A percentile compares a stretch with the other conserved stretches of the same genome.
Evolutionary conservation across 2,113 vertebrate species (phyloP).

Genomic region (Halcyon malimbica): DNA sequence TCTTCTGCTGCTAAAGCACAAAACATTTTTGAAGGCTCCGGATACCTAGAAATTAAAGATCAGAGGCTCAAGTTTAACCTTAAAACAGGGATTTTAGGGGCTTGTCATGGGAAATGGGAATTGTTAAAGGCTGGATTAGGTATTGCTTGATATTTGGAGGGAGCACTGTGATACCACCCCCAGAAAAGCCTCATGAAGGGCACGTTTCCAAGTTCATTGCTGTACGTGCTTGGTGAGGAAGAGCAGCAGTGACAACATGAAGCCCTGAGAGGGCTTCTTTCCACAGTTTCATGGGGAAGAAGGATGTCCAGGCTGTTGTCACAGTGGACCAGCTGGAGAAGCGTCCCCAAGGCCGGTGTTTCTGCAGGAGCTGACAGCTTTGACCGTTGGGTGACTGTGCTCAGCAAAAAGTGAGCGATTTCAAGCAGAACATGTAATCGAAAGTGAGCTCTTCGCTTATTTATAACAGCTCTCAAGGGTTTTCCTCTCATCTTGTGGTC

Average conservation of each 20-base stretch:
- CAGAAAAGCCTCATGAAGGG: neutral
- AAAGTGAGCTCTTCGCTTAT: neutral
- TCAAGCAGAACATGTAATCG: neutral
- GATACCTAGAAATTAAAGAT: neutral
- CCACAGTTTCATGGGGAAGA: neutral
- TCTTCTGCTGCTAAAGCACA: neutral
- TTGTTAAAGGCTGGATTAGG: neutral
- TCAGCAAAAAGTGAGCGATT: neutral
- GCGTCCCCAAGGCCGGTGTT: neutral
- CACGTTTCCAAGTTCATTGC: fast-evolving
- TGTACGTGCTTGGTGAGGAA: neutral
- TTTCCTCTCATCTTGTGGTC: neutral
- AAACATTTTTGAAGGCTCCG: neutral
- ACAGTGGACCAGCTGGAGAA: neutral
- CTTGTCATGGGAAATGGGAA: neutral
- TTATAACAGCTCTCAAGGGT: neutral
- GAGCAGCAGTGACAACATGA: neutral
- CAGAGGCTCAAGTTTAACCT: neutral
- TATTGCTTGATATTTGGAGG: neutral
- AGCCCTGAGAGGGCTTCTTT: neutral
- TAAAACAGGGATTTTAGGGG: neutral
- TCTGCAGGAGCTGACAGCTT: neutral
- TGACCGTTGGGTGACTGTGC: fast-evolving
- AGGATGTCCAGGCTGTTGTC: fast-evolving
- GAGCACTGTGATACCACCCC: neutral